A percentile compares a stretch with the other conserved stretches of the same genome.
Conservation (phyloP, 2,888 invertebrate species). For the Lymantria dispar region DNA sequence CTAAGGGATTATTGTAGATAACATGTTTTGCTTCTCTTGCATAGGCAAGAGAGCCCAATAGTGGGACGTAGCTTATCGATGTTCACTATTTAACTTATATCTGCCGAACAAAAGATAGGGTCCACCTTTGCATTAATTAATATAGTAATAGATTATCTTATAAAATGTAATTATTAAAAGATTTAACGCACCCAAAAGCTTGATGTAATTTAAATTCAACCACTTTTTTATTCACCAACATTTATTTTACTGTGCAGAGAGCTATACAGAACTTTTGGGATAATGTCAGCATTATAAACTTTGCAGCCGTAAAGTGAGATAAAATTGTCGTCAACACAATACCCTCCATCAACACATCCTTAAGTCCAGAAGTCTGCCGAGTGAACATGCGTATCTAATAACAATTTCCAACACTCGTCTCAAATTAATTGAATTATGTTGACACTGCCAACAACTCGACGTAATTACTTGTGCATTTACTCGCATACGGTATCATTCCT, state of each 20-base stretch:
- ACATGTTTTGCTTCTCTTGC: no score
- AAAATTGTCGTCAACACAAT: conserved; percentile 1
- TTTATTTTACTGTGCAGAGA: neutral
- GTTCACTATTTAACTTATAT: no score
- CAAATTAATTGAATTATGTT: conserved; percentile 65
- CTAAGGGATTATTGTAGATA: no score
- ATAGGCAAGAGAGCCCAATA: no score
- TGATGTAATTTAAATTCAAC: neutral
- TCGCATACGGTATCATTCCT: conserved; percentile 43
- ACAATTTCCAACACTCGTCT: conserved; percentile 32
- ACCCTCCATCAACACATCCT: neutral
- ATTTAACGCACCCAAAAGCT: no score
- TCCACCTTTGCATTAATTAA: no score
- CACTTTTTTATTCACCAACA: neutral
- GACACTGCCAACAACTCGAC: conserved; percentile 55
- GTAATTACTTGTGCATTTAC: conserved; percentile 61
- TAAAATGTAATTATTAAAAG: no score
- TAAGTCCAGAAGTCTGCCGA: conserved; percentile 14
- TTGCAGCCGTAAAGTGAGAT: neutral
- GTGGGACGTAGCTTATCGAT: no score
- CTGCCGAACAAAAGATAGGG: no score
- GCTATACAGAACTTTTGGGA: conserved; percentile 7
- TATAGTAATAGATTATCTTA: no score
- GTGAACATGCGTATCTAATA: conserved; percentile 32
- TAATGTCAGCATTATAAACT: conserved; percentile 14